Conservation (phyloP, 2,113 vertebrate genomes). For the Hippocampus mohnikei region DNA sequence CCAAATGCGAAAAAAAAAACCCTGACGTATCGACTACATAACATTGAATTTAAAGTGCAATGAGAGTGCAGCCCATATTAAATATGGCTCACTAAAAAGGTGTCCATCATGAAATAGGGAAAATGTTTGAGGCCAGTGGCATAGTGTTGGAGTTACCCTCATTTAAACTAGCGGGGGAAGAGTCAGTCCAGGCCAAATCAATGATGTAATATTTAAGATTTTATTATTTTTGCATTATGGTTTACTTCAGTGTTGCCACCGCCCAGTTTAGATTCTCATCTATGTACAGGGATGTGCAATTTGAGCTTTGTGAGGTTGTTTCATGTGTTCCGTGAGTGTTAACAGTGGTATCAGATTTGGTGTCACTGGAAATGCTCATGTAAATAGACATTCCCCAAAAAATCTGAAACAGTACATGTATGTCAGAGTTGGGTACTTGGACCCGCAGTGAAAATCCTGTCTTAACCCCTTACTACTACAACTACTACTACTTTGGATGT, state of each 20-base stretch:
- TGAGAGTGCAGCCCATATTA: neutral
- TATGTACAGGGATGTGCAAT: neutral
- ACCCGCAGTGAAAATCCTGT: neutral
- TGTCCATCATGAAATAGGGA: neutral
- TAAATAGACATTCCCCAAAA: neutral
- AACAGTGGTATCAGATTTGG: neutral
- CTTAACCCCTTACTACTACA: neutral
- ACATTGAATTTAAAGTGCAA: neutral
- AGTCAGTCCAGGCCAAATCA: neutral
- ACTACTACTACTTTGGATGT: neutral
- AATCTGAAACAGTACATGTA: neutral
- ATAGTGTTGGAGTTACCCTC: neutral
- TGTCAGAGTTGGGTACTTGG: neutral
- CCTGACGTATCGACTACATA: neutral
- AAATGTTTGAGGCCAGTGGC: neutral
- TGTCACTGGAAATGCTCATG: neutral
- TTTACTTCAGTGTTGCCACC: neutral
- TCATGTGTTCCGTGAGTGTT: neutral
- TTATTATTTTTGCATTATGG: neutral
- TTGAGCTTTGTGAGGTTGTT: neutral
- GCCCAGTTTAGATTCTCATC: neutral
- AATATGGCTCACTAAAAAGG: no score
- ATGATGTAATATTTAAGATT: neutral
- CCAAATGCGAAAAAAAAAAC: neutral
- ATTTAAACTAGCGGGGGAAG: neutral